These are phyloP conservation scores for Lasioglossum oenotherae DNA, from an alignment of 2,888 invertebrate species.

Conservation along the genomic window DNA sequence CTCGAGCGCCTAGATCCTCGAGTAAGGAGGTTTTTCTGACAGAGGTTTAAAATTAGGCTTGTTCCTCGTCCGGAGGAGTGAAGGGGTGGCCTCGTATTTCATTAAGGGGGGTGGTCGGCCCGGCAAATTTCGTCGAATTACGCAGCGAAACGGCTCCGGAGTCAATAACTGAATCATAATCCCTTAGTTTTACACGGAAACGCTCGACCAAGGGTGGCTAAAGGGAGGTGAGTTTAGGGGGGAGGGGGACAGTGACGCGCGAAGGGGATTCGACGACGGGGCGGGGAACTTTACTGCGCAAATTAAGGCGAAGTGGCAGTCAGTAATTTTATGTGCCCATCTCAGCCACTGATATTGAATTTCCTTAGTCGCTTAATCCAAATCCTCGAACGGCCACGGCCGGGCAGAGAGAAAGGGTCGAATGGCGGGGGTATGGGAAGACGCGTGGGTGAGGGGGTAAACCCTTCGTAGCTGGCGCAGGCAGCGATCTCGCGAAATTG, in stretches of 20 bases:
- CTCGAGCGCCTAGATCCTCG: not conserved
- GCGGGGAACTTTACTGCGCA: conserved; percentile 81
- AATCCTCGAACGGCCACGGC: conserved; percentile 75
- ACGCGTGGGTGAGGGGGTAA: conserved; percentile 22
- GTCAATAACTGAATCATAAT: conserved; percentile 80
- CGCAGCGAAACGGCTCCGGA: conserved; percentile 73
- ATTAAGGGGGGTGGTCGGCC: conserved; percentile 51
- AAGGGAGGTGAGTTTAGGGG: conserved; percentile 26
- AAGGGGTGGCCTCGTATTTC: conserved; percentile 69
- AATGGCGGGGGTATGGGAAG: conserved; percentile 53
- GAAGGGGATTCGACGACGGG: conserved; percentile 22
- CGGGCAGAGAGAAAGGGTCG: conserved; percentile 51
- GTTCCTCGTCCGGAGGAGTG: conserved; percentile 54
- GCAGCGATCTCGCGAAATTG: conserved; percentile 81
- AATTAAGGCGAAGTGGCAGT: conserved; percentile 84
- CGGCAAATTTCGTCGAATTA: conserved; percentile 76
- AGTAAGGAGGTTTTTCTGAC: not conserved
- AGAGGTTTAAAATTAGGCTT: conserved; percentile 11
- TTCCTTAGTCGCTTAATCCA: conserved; percentile 83
- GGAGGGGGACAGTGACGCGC: conserved; percentile 26
- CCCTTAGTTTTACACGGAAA: conserved; percentile 75
- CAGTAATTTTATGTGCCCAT: conserved; percentile 84
- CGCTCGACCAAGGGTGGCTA: conserved; percentile 33
- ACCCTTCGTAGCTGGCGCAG: conserved; percentile 68
- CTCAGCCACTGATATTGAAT: conserved; percentile 84